Evolutionary conservation across 2,888 invertebrate species (phyloP).

Genomic region (Netelia inedita): DNA sequence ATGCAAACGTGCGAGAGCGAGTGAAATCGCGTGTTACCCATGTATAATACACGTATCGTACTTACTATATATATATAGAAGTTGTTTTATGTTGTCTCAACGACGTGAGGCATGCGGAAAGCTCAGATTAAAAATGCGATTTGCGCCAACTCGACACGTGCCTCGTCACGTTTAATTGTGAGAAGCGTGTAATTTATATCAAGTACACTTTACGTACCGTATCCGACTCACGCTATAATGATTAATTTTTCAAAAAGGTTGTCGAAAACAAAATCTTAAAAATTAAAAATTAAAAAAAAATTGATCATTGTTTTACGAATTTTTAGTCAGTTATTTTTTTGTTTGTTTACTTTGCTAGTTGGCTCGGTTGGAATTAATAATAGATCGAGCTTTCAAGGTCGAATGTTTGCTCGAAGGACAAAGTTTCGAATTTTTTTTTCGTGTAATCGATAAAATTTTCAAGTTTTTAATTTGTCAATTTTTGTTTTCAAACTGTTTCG

Average conservation of each 20-base stretch:
- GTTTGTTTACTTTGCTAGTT: too few relatives aligned
- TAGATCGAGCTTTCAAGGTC: too few relatives aligned
- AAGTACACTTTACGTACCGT: not conserved
- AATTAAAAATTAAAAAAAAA: too few relatives aligned
- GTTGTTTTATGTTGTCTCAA: constrained; percentile 34
- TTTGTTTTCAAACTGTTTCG: too few relatives aligned
- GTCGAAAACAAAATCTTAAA: not conserved
- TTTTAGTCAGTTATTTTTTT: too few relatives aligned
- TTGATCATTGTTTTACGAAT: too few relatives aligned
- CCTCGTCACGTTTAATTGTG: constrained; percentile 46
- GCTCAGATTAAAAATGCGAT: constrained; percentile 54
- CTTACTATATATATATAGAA: not conserved
- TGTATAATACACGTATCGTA: constrained; percentile 21
- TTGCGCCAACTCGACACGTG: constrained; percentile 50
- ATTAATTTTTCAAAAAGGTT: too few relatives aligned
- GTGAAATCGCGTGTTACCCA: constrained; percentile 60
- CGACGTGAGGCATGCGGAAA: constrained; percentile 35
- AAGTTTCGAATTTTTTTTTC: not conserved
- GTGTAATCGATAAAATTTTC: not conserved
- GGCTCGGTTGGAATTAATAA: too few relatives aligned
- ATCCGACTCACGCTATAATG: too few relatives aligned
- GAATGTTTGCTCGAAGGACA: too few relatives aligned
- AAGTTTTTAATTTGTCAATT: too few relatives aligned
- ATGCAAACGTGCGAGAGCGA: constrained; percentile 37
- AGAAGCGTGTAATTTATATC: constrained; percentile 52